Base-by-base conservation (phyloP, 1,140 invertebrate species). In the Gonioctena quinquepunctata region DNA sequence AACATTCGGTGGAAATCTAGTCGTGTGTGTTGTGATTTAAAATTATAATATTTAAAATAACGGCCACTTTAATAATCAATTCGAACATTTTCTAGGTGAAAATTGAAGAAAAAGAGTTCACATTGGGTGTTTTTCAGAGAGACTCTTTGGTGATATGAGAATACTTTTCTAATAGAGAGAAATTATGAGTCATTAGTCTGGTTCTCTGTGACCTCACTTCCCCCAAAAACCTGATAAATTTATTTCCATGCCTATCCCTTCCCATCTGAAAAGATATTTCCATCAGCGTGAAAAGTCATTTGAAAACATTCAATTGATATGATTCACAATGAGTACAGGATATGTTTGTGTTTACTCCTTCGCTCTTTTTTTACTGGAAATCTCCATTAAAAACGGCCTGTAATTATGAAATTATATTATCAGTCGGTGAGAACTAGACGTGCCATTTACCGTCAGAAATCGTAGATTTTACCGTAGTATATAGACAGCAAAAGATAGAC, bases 271-370 rank as follows among this genome's bases (percentile, higher is more conserved):
- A n/a, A 42, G 16, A 42, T 42, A 42, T 42, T 42, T n/a, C 33
- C 16, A 4, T 13, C 16, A 42, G 33, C n/a, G n/a, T n/a, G 16
- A 42, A 42, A n/a, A 13, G 33, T 42, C 33, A 42, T 13, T 42
- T 42, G 33, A 42, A 52, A 59, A 59, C 56, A 59, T 59, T 16
- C 26, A 59, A 59, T 59, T 59, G 56, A 59, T 59, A 59, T 59
- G 25, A 59, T 18, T n/a, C n/a, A n/a, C n/a, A 42, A 42, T 1
- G 5, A 3, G 52, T 21, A 56, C 52, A 19, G 52, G 22, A 11
- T 11, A 56, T 56, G 1, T 42, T 42, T 18, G 2, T 18, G 21
- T 52, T 42, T 42, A 42, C 33, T 42, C 7, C 7, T 8, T 7
- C 33, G n/a, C 33, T 8, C n/a, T 42, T 8, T 42, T 42, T 42